Conservation (phyloP, 2,797 vertebrate genomes). For the Lepus oiostolus region DNA sequence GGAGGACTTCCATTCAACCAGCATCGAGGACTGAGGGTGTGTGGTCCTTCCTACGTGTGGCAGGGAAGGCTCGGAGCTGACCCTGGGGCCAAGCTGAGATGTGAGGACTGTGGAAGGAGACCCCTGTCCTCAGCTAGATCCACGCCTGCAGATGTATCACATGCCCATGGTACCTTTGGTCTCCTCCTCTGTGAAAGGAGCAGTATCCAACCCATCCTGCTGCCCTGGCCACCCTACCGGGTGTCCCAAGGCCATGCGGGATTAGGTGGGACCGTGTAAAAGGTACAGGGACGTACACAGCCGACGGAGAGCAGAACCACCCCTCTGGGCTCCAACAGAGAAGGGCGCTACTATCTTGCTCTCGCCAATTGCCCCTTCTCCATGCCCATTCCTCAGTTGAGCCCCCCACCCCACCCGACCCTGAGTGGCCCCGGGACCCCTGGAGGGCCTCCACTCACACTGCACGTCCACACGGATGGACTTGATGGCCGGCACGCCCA, state of each 20-base stretch:
- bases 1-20: background rate
- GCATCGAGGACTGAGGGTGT: background rate
- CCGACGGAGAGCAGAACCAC: rapidly evolving
- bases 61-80: background rate
- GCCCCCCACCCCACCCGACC: background rate
- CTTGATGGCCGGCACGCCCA: slow-evolving; percentile 99
- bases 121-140: background rate
- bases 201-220: background rate
- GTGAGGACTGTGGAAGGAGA: background rate
- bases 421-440: background rate
- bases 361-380: rapidly evolving
- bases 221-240: background rate
- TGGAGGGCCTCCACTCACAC: slow-evolving; percentile 93
- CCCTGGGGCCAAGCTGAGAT: background rate
- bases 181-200: background rate
- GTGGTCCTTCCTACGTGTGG: background rate
- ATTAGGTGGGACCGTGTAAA: background rate
- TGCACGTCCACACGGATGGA: slow-evolving; percentile 99
- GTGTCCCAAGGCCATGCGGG: no score
- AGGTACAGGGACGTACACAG: background rate
- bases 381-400: background rate
- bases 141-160: background rate
- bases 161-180: background rate
- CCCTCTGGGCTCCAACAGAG: background rate
- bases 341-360: background rate